Evolutionary conservation across 2,113 vertebrate species (phyloP), one percentile per base, ranked within the genome.

Genomic region (Hypanus sabinus): DNA sequence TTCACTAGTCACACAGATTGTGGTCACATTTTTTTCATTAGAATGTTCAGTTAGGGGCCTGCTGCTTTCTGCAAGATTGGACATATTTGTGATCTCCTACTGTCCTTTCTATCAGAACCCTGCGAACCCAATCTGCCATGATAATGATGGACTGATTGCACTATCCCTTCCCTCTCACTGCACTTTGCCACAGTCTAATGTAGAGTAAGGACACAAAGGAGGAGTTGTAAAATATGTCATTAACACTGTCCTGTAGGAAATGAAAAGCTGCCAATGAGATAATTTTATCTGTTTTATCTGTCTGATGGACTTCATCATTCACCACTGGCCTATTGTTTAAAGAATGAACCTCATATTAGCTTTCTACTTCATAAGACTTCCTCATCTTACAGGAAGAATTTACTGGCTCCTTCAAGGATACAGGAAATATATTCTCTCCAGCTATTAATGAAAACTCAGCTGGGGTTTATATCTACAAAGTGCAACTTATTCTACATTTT

Each of bases 151-250:
- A 96, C 97, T 97, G 97, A 98, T 97, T 98, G 97, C 97, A 97
- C 95, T 97, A 96, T 94, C 95, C 95, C 96, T 95, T 97, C 96
- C 97, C 97, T 97, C 96, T 96, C 97, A 96, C 95, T 96, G 97
- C 97, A 96, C 95, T 96, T 96, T 97, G 96, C 97, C 96, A 96
- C 95, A 97, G 97, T 97, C 97, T 98, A 98, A 98, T 98, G 97
- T 97, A 97, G 97, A 98, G 97, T 97, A 97, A 96, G 97, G 97
- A 97, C 97, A 97, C 98, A 97, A 98, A 97, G 97, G 97, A 97
- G 97, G 96, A 96, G 96, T 97, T 98, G 97, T 98, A 98, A 98
- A 97, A 98, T 97, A 97, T 97, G 97, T 97, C 97, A 97, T 98
- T 97, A 97, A 97, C 96, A 96, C 96, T 96, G 96, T 96, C 97